phyloP scores from a whole-genome alignment of 2,888 invertebrate genomes.

The Tetragnatha montana region DNA sequence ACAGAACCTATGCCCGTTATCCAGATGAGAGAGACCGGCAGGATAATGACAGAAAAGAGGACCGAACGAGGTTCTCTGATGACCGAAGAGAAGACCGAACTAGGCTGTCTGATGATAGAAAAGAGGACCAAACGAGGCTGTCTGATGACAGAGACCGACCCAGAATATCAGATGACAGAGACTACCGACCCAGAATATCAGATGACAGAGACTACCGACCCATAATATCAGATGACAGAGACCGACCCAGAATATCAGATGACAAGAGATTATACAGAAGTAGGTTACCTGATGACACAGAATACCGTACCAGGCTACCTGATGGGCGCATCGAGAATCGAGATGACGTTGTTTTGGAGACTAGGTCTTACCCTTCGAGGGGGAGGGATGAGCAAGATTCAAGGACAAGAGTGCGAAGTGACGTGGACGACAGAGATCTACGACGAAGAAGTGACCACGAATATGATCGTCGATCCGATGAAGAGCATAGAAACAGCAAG shows the following conservation, averaged over 20 bases:
- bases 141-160: too few species aligned
- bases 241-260: background rate
- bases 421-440: background rate
- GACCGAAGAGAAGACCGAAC: background rate
- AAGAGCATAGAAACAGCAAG: constrained; percentile 19
- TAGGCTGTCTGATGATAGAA: background rate
- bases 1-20: background rate
- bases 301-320: background rate
- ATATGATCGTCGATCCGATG: constrained; percentile 20
- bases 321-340: background rate
- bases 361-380: constrained; percentile 41
- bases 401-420: background rate
- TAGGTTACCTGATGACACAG: too few species aligned
- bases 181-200: too few species aligned
- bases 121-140: background rate
- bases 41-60: background rate
- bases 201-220: background rate
- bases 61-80: background rate
- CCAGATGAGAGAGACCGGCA: background rate
- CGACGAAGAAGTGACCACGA: constrained; percentile 6
- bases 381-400: constrained; percentile 11
- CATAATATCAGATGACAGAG: background rate
- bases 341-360: constrained; percentile 31
- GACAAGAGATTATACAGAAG: background rate
- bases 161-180: too few species aligned